These are phyloP conservation scores for Ciconia boyciana DNA, from an alignment of 2,113 vertebrate species.

Conservation along the genomic window DNA sequence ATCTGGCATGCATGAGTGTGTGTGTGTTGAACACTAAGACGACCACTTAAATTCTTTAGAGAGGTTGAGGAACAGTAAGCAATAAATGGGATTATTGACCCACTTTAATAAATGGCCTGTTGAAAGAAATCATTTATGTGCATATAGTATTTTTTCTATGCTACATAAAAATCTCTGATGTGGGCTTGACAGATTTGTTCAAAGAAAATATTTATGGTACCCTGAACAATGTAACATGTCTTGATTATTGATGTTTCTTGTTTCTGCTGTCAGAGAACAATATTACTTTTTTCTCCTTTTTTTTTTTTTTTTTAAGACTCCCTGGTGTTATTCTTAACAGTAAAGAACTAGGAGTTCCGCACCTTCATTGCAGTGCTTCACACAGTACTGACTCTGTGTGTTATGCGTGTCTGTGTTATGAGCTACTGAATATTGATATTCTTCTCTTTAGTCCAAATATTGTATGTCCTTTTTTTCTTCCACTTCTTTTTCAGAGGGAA, in stretches of 20 bases:
- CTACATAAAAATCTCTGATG: not conserved
- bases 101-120: slow-evolving; percentile 3
- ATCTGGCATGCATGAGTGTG: not conserved
- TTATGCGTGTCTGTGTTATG: not conserved
- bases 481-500: not conserved
- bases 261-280: not conserved
- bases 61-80: not conserved
- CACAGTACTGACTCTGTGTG: not conserved
- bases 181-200: not conserved
- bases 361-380: not conserved
- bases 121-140: not conserved
- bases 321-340: not conserved
- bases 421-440: not conserved
- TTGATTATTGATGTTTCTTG: slow-evolving; percentile 21
- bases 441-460: not conserved
- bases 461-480: not conserved
- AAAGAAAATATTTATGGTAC: slow-evolving; percentile 21
- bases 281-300: not conserved
- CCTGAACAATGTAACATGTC: not conserved
- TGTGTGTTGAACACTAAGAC: not conserved
- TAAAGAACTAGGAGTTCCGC: not conserved
- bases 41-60: not conserved
- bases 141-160: not conserved
- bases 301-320: not conserved
- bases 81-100: not conserved